Evolutionary conservation across 2,797 vertebrate genomes (phyloP).

Genomic region (Oreonectes daqikongensis): DNA sequence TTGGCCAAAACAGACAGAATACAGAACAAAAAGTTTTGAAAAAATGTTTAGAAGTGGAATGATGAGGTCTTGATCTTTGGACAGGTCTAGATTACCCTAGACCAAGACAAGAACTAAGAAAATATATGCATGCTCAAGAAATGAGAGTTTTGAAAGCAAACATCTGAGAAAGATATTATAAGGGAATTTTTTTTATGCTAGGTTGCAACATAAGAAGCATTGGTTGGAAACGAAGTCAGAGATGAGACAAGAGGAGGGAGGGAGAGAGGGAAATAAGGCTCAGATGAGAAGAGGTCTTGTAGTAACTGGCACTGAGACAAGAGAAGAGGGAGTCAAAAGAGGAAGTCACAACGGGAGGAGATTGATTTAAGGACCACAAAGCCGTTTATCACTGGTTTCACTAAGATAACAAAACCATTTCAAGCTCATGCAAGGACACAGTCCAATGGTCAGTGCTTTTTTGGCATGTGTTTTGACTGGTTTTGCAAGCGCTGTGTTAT

Average conservation of each 20-base stretch:
- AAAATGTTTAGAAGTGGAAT: too few species aligned
- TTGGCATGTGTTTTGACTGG: slow-evolving; percentile 12
- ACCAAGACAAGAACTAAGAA: background rate
- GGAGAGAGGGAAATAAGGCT: background rate
- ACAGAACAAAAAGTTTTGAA: too few species aligned
- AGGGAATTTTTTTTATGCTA: background rate
- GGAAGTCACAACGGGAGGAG: slow-evolving; percentile 25
- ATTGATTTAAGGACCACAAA: background rate
- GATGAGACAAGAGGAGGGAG: background rate
- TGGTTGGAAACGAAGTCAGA: slow-evolving; percentile 4
- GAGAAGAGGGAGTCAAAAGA: slow-evolving; percentile 25
- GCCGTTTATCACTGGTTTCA: slow-evolving; percentile 16
- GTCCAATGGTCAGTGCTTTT: background rate
- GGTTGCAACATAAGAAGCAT: slow-evolving; percentile 13
- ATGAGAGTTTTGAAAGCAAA: background rate
- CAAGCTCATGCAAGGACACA: slow-evolving; percentile 10
- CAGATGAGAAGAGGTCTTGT: background rate
- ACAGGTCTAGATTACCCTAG: too few species aligned
- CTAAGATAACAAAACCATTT: slow-evolving; percentile 4
- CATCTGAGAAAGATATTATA: background rate
- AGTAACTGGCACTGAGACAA: slow-evolving; percentile 1
- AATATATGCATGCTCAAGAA: background rate
- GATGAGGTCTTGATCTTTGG: background rate
- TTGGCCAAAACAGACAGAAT: too few species aligned
- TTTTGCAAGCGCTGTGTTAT: background rate